Conservation (phyloP, 2,888 invertebrate species). For the Drosophila tanythrix region DNA sequence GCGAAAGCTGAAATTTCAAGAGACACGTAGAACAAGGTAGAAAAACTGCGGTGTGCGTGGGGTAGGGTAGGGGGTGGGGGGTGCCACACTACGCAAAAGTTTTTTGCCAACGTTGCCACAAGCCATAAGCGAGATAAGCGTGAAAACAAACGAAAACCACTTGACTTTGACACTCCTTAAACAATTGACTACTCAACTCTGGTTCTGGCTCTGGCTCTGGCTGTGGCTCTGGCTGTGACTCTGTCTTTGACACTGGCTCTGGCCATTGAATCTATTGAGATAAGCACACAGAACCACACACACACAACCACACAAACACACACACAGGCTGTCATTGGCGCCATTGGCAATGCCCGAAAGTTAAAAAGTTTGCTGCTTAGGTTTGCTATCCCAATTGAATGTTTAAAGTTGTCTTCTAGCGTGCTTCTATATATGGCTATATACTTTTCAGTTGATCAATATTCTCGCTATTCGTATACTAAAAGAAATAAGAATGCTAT, state of each 20-base stretch:
- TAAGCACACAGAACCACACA: constrained; percentile 54
- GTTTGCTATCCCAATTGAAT: constrained; percentile 15
- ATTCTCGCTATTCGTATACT: constrained; percentile 2
- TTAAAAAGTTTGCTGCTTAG: constrained; percentile 37
- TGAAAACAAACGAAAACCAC: constrained; percentile 52
- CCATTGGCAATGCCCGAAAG: constrained; percentile 47
- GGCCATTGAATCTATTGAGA: constrained; percentile 65
- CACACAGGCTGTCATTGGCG: constrained; percentile 63
- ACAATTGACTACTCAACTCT: constrained; percentile 60
- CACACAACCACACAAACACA: not conserved
- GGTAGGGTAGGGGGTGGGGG: not conserved
- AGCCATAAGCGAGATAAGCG: constrained; percentile 63
- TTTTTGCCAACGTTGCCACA: constrained; percentile 74
- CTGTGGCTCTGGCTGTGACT: not conserved
- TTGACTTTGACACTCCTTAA: constrained; percentile 80
- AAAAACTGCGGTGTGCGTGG: not conserved
- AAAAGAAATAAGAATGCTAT: not conserved
- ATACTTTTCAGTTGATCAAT: constrained; percentile 1
- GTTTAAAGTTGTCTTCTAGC: constrained; percentile 6
- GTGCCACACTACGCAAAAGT: constrained; percentile 66
- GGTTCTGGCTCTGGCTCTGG: not conserved
- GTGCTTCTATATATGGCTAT: not conserved
- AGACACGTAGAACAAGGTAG: not conserved
- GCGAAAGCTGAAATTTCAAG: constrained; percentile 9
- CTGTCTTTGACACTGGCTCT: constrained; percentile 23